These are phyloP conservation scores for Hesperia comma DNA, from an alignment of 2,888 invertebrate genomes.

Conservation along the genomic window DNA sequence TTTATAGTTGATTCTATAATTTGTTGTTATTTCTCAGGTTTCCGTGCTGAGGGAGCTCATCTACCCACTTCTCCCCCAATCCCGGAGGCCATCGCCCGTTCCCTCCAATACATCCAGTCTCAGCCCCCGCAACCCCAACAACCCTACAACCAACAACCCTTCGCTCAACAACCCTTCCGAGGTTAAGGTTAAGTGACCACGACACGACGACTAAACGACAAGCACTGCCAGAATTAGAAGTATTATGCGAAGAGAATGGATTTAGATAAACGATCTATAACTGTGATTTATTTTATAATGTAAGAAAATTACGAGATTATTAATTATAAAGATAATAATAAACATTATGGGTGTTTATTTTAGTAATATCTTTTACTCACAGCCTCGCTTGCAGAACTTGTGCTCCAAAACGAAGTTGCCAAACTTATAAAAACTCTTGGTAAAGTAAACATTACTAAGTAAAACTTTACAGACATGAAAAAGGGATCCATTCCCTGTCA, in stretches of 20 bases:
- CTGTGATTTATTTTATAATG: conserved; percentile 75
- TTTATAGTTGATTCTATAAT: neutral
- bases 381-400: too few relatives aligned
- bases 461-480: too few relatives aligned
- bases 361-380: too few relatives aligned
- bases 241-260: conserved; percentile 47
- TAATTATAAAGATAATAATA: conserved; percentile 41
- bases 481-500: too few relatives aligned
- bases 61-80: conserved; percentile 86
- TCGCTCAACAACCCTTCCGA: conserved; percentile 61
- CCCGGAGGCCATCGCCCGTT: conserved; percentile 83
- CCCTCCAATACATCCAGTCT: conserved; percentile 73
- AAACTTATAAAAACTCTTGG: too few relatives aligned
- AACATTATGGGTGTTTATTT: conserved; percentile 26
- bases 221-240: conserved; percentile 39
- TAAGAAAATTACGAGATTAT: conserved; percentile 54
- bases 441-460: too few relatives aligned
- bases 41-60: conserved; percentile 85
- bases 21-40: conserved; percentile 68
- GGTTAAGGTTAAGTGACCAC: conserved; percentile 53
- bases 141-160: conserved; percentile 3
- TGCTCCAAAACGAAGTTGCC: too few relatives aligned
- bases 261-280: conserved; percentile 58
- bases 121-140: conserved; percentile 65
- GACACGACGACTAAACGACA: conserved; percentile 20